Evolutionary conservation across 2,113 vertebrate species (phyloP).

Genomic region (Haplochromis vanheusdeni): DNA sequence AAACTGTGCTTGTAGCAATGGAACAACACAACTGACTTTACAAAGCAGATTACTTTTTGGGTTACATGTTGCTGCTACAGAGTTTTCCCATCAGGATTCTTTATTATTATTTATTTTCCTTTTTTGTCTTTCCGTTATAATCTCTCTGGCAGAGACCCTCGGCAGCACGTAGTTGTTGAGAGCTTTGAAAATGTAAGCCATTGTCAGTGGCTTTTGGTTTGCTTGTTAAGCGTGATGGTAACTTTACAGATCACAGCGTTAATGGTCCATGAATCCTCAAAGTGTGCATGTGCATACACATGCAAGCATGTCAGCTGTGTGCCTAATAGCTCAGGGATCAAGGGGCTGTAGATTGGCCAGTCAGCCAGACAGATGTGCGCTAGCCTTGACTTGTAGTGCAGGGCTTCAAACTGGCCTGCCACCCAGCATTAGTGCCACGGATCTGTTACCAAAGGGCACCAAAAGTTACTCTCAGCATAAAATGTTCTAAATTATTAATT

Average conservation of each 20-base stretch:
- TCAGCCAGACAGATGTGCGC: conserved; percentile 43
- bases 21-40: not conserved
- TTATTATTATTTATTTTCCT: not conserved
- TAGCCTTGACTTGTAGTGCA: conserved; percentile 7
- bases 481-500: conserved; percentile 51
- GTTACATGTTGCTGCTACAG: not conserved
- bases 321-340: conserved; percentile 12
- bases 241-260: not conserved
- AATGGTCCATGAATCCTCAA: conserved; percentile 23
- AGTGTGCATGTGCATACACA: not conserved
- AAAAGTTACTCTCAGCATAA: conserved; percentile 35
- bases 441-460: conserved; percentile 40
- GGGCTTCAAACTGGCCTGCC: conserved; percentile 31
- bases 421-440: conserved; percentile 35
- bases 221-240: not conserved
- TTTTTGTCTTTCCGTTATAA: not conserved
- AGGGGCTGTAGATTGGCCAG: conserved; percentile 24
- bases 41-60: not conserved
- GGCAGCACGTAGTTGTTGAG: not conserved
- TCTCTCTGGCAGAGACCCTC: not conserved
- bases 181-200: conserved; percentile 3
- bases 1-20: not conserved
- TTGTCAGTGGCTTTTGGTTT: not conserved
- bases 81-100: not conserved
- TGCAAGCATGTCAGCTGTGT: conserved; percentile 9